Base-by-base conservation (phyloP, 2,797 vertebrate species). In the Ficedula albicollis region DNA sequence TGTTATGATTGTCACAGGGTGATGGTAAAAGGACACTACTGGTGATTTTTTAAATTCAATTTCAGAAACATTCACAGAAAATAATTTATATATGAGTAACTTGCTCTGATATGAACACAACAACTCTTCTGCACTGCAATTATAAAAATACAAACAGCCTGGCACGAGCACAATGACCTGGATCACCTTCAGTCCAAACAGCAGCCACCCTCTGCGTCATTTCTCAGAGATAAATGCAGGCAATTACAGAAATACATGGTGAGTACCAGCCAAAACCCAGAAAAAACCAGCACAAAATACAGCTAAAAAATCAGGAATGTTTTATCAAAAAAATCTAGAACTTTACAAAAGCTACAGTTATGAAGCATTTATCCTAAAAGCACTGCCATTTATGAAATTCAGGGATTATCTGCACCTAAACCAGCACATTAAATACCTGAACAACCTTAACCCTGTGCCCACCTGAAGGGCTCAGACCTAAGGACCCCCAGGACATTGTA, bases 141-240 rank as follows among this genome's bases (percentile, higher is more conserved):
- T 94, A 91, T 21, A 90, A 76, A 91, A 78, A 83, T 19, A 86
- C 72, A 58, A 89, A 91, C 58, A 94, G 77, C 56, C 49, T 76
- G 74, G 66, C 59, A 56, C 46, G 70, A 95, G 67, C 3, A 1
- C 63, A 79, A 6, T 17, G 51, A 86, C 80, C 80, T 73, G 67
- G 19, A 17, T 36, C 88, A 90, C 84, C 74, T 87, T 66, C 67
- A 91, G 63, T 14, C 84, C 80, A 91, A 93, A 48, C 36, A 79
- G 80, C 83, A 85, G 56, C 67, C 48, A 79, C 55, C 36, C 48
- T 36, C 52, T 83, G n/a, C 0, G 3, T 85, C 39, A 69, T 38
- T 93, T 85, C 84, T 64, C 26, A 4, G 70, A 85, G 88, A 69
- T 23, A 92, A 75, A 87, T 46, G 77, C 8, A 76, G 36, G 27